Percentiles rank a stretch among this genome's conserved stretches.
These are phyloP conservation scores for Theristicus caerulescens DNA, from an alignment of 2,113 vertebrate species.

Conservation along the genomic window DNA sequence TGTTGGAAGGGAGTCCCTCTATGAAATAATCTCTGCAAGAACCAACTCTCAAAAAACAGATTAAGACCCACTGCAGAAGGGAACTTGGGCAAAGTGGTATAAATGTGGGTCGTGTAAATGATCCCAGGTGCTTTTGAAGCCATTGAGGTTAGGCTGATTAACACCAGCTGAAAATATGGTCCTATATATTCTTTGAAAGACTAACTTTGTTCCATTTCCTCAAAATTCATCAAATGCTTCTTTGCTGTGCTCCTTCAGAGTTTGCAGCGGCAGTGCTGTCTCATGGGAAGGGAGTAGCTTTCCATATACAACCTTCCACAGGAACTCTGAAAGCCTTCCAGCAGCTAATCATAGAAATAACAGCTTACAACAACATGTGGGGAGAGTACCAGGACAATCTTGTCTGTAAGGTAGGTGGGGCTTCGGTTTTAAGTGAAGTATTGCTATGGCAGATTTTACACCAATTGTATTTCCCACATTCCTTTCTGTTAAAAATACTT, in stretches of 20 bases:
- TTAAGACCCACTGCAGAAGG: not conserved
- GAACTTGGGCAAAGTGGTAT: not conserved
- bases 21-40: not conserved
- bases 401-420: constrained; percentile 80
- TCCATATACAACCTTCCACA: constrained; percentile 69
- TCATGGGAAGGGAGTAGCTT: constrained; percentile 86
- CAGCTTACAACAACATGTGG: constrained; percentile 91
- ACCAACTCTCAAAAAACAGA: not conserved
- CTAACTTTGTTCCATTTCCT: not conserved
- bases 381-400: constrained; percentile 89
- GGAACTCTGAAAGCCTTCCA: constrained; percentile 83
- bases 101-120: not conserved
- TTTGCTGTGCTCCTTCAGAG: constrained; percentile 68
- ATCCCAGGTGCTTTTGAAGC: not conserved
- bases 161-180: not conserved
- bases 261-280: constrained; percentile 80
- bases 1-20: not conserved
- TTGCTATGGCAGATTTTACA: not conserved
- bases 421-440: not conserved
- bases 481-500: not conserved
- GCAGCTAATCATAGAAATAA: constrained; percentile 79
- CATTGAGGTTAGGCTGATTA: not conserved
- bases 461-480: not conserved
- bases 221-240: not conserved
- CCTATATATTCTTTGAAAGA: not conserved